Base-by-base conservation (phyloP, 2,888 invertebrate species). In the Philhelius pedissequus region DNA sequence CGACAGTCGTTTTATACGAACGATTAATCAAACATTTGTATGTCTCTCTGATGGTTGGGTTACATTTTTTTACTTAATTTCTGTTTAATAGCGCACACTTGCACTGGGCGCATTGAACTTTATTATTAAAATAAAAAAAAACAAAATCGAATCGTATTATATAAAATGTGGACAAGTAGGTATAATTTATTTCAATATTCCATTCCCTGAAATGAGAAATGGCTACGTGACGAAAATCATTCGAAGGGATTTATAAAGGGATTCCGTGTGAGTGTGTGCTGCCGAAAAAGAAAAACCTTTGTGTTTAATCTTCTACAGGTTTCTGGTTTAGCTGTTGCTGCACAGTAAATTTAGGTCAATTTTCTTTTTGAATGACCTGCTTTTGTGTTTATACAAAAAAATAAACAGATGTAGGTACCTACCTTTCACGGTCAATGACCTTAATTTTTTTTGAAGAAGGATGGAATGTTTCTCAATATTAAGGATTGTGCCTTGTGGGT, bases 151-250 rank as follows among this genome's bases (percentile, higher is more conserved):
- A 9, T n/a, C n/a, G n/a, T n/a, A n/a, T n/a, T n/a, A 18, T 6
- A 15, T 38, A 40, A 6, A 6, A 9, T 52, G 18, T 20, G 4
- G 11, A 18, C 7, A 13, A 35, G 13, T 56, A n/a, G n/a, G n/a
- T n/a, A n/a, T n/a, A n/a, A n/a, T n/a, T n/a, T n/a, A n/a, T n/a
- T n/a, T n/a, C n/a, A 8, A 45, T 5, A 13, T 13, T 35, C 4
- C 5, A 22, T 50, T 50, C 50, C 27, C 15, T 52, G 27, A 52
- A 27, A n/a, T 9, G 2, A 58, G 38, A n/a, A 4, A 35, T 58
- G 58, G n/a, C 38, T 58, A 58, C 58, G 58, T 58, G 58, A 58
- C 58, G 58, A 38, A 25, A 25, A 38, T n/a, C 38, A 58, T 58
- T 38, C 38, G 9, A 38, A 38, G 58, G 58, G 38, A 58, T 35